phyloP scores from a whole-genome alignment of 2,888 invertebrate genomes.

The Lasius platythorax region DNA sequence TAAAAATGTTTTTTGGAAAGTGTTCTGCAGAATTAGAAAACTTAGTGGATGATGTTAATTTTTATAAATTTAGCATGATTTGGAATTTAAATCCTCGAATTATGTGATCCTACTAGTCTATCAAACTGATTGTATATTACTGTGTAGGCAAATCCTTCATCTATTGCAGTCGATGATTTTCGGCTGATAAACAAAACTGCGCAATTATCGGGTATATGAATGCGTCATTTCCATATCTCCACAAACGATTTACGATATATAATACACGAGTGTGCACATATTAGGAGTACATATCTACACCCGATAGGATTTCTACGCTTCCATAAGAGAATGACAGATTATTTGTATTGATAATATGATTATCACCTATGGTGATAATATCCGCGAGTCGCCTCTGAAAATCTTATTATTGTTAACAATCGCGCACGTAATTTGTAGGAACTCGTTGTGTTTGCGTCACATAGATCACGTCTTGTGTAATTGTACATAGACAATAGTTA shows the following conservation, averaged over 20 bases:
- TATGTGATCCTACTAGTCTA: not conserved
- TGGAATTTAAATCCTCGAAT: constrained; percentile 21
- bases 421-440: no score
- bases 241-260: not conserved
- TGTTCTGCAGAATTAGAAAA: no score
- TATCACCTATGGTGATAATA: not conserved
- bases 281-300: constrained; percentile 6
- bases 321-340: not conserved
- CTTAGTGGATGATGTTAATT: not conserved
- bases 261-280: constrained; percentile 23
- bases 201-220: no score
- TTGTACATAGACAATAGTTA: no score
- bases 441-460: no score
- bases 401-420: constrained; percentile 50
- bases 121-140: not conserved
- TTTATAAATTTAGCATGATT: not conserved
- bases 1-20: not conserved
- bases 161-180: not conserved
- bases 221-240: not conserved
- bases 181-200: constrained; percentile 15
- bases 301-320: constrained; percentile 40
- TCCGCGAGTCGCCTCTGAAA: not conserved
- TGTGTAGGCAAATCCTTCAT: not conserved
- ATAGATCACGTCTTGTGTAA: no score
- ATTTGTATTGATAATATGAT: constrained; percentile 18